A percentile compares a stretch with the other conserved stretches of the same genome.
Evolutionary conservation across 92 coral and sea anemone genomes (phyloP).

Genomic region (Palythoa grandiflora): DNA sequence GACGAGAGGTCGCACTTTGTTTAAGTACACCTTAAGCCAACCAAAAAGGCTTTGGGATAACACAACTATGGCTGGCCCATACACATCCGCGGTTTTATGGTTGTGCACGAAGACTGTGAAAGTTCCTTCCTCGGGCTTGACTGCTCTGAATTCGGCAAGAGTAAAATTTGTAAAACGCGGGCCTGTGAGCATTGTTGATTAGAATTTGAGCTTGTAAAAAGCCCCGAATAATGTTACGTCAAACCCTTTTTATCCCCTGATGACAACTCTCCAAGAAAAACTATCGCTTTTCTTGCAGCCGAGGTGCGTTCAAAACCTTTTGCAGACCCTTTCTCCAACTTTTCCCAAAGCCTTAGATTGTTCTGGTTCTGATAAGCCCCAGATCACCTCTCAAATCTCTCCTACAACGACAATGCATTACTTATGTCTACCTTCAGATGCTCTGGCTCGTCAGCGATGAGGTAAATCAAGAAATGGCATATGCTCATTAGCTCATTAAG

Average conservation of each 20-base stretch:
- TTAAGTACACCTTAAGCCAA: conserved; percentile 34
- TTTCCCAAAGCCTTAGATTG: conserved; percentile 28
- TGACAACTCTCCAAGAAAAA: conserved; percentile 11
- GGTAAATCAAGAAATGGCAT: conserved; percentile 39
- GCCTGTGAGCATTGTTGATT: conserved; percentile 43
- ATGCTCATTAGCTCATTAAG: conserved; percentile 53
- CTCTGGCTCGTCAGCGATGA: conserved; percentile 31
- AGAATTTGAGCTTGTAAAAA: conserved; percentile 22
- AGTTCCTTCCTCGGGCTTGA: conserved; percentile 6
- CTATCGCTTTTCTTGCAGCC: conserved; percentile 39
- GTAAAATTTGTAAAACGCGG: conserved; percentile 45
- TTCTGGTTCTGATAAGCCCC: conserved; percentile 29
- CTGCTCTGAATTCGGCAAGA: conserved; percentile 25
- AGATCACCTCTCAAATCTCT: conserved; percentile 40
- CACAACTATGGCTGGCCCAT: conserved; percentile 47
- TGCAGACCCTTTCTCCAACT: conserved; percentile 23
- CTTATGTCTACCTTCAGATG: not conserved
- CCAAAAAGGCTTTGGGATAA: conserved; percentile 27
- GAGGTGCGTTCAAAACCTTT: conserved; percentile 22
- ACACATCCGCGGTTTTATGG: conserved; percentile 45
- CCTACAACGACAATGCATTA: conserved; percentile 4
- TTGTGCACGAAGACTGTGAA: conserved; percentile 20
- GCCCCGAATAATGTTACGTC: conserved; percentile 37
- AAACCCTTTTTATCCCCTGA: conserved; percentile 18
- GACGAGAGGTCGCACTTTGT: conserved; percentile 28